Evolutionary conservation across 2,113 vertebrate species (phyloP).

Genomic region (Porphyrio hochstetteri): DNA sequence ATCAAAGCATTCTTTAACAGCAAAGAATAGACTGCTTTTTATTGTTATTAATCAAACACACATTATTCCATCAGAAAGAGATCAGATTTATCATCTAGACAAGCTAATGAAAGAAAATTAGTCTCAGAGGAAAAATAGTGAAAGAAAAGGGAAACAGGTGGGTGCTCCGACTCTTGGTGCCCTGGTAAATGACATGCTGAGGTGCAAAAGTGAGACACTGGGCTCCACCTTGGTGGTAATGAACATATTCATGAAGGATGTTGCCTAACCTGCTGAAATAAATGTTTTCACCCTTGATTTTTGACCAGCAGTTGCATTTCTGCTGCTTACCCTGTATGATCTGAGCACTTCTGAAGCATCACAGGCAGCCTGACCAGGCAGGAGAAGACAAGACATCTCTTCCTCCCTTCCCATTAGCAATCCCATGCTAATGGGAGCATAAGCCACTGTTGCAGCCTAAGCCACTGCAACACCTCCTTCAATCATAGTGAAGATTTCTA

Average conservation of each 20-base stretch:
- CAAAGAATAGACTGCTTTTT: neutral
- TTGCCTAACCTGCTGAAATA: neutral
- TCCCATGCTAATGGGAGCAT: too few species aligned
- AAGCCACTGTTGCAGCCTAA: too few species aligned
- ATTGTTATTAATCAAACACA: neutral
- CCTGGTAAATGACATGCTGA: neutral
- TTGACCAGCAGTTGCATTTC: neutral
- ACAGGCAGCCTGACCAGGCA: neutral
- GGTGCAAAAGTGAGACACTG: neutral
- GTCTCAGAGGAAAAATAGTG: neutral
- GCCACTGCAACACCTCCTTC: neutral
- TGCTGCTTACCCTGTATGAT: neutral
- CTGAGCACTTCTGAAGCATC: too few species aligned
- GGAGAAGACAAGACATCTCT: neutral
- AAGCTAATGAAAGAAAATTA: neutral
- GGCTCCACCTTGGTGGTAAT: neutral
- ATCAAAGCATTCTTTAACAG: neutral
- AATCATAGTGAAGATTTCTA: neutral
- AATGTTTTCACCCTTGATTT: neutral
- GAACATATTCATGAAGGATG: neutral
- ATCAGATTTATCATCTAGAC: neutral
- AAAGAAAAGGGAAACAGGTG: neutral
- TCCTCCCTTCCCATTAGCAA: neutral
- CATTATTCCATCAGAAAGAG: neutral
- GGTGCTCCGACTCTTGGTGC: neutral